phyloP scores from a whole-genome alignment of 2,113 vertebrate species.

The pig (Sus scrofa) region DNA sequence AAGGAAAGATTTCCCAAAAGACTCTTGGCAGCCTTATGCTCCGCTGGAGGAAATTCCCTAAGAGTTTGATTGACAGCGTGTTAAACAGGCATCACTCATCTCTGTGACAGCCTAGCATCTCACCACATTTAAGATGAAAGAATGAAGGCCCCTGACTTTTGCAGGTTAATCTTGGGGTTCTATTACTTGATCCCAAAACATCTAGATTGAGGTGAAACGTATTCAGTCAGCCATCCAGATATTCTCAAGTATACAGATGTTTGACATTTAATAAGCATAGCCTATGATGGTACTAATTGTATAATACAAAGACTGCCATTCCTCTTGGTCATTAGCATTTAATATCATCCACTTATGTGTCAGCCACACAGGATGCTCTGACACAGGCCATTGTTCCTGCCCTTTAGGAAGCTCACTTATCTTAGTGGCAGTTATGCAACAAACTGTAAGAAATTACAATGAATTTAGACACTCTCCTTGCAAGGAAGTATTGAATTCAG shows the following conservation, averaged over 20 bases:
- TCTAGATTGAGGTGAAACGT: constrained; percentile 59
- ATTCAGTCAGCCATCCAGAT: constrained; percentile 7
- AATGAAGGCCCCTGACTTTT: not conserved
- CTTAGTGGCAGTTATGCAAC: not conserved
- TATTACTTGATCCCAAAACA: constrained; percentile 60
- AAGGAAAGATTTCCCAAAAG: constrained; percentile 46
- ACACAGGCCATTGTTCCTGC: not conserved
- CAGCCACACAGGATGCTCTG: not conserved
- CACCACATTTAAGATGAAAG: constrained; percentile 50
- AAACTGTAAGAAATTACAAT: constrained; percentile 33
- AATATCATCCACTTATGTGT: constrained; percentile 18
- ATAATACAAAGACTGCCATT: constrained; percentile 11
- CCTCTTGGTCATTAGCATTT: constrained; percentile 46
- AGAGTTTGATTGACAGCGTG: constrained; percentile 53
- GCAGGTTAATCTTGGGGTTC: constrained; percentile 33
- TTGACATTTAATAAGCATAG: constrained; percentile 35
- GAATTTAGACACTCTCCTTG: constrained; percentile 22
- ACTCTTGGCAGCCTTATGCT: constrained; percentile 34
- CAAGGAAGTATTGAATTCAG: not conserved
- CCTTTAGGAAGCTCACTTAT: not conserved
- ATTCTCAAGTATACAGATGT: constrained; percentile 54
- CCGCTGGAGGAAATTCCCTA: constrained; percentile 59
- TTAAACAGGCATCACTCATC: constrained; percentile 59
- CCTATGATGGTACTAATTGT: constrained; percentile 15
- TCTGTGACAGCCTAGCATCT: constrained; percentile 27